Conservation (phyloP, 2,113 vertebrate genomes). For the Sisor rabdophorus region DNA sequence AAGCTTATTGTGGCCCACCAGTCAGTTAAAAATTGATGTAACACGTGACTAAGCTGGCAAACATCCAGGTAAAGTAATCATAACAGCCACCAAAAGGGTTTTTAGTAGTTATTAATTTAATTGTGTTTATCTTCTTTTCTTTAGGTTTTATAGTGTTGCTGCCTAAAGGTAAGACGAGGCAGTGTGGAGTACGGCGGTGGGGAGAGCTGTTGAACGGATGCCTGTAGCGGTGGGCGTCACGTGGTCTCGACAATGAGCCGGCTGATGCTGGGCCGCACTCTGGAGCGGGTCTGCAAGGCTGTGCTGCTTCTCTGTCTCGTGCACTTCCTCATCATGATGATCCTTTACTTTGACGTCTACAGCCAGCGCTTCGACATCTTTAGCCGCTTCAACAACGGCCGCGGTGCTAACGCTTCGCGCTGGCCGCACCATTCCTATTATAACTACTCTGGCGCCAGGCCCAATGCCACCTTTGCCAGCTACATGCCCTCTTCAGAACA, state of each 20-base stretch:
- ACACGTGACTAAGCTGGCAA: slow-evolving; percentile 4
- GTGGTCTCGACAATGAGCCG: slow-evolving; percentile 90
- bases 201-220: slow-evolving; percentile 54
- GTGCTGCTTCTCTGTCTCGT: slow-evolving; percentile 95
- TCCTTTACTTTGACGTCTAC: slow-evolving; percentile 97
- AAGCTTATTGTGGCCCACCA: slow-evolving; percentile 4
- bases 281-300: slow-evolving; percentile 98
- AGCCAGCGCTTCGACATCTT: slow-evolving; percentile 96
- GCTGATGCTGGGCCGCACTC: slow-evolving; percentile 94
- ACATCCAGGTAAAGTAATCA: background rate
- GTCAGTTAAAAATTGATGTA: slow-evolving; percentile 11
- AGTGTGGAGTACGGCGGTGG: background rate
- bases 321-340: slow-evolving; percentile 97
- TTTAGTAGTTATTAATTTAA: background rate
- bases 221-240: slow-evolving; percentile 58
- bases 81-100: background rate
- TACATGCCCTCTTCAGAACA: slow-evolving; percentile 69
- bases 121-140: slow-evolving; percentile 19
- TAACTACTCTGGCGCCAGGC: slow-evolving; percentile 74
- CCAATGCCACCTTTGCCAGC: slow-evolving; percentile 75
- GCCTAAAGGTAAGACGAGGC: slow-evolving; percentile 2
- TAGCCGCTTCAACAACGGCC: slow-evolving; percentile 89
- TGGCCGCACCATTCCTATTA: slow-evolving; percentile 73
- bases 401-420: slow-evolving; percentile 76
- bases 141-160: slow-evolving; percentile 39